These are phyloP conservation scores for Lymantria monacha DNA, from an alignment of 2,888 invertebrate species.

Conservation along the genomic window DNA sequence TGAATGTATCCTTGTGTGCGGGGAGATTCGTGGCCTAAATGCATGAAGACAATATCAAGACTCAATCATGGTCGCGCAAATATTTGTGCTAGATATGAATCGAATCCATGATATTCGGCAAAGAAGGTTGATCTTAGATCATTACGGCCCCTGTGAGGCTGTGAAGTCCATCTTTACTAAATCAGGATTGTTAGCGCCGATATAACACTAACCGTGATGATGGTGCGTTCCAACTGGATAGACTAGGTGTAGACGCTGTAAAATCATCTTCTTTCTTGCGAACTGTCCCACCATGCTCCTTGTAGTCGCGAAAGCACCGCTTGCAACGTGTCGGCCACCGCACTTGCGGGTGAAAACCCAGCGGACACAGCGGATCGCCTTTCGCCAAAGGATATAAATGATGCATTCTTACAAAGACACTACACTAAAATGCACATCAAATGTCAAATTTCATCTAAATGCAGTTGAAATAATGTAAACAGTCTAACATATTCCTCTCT, in stretches of 20 bases:
- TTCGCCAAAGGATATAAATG: constrained; percentile 90
- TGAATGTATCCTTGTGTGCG: no score
- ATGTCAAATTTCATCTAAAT: constrained; percentile 70
- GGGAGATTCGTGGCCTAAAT: no score
- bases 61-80: no score
- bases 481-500: constrained; percentile 45
- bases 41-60: no score
- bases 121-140: no score
- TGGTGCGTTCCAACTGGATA: constrained; percentile 85
- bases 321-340: constrained; percentile 97
- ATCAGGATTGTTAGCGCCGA: no score
- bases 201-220: constrained; percentile 74
- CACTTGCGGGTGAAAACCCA: constrained; percentile 97
- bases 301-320: constrained; percentile 95
- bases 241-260: constrained; percentile 90
- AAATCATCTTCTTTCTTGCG: constrained; percentile 86
- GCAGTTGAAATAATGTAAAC: constrained; percentile 46
- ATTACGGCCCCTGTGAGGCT: no score
- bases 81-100: no score
- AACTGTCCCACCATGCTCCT: constrained; percentile 90
- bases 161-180: no score
- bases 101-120: no score
- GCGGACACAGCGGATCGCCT: constrained; percentile 93
- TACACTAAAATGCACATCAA: constrained; percentile 71
- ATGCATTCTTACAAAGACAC: constrained; percentile 81